These are phyloP conservation scores for Chesias legatella DNA, from an alignment of 2,888 invertebrate genomes.

Conservation along the genomic window DNA sequence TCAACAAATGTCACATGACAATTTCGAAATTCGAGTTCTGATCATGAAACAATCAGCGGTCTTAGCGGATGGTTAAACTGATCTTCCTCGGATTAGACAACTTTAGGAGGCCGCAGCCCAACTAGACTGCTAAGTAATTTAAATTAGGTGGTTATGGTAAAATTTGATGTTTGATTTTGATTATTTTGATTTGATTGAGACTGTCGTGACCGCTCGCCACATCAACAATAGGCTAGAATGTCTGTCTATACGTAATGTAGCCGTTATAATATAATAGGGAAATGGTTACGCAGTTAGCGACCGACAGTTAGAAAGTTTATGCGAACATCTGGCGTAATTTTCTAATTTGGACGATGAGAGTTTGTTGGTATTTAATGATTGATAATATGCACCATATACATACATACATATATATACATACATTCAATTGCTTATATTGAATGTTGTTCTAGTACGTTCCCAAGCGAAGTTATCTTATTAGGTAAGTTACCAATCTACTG, in stretches of 20 bases:
- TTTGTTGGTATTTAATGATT: slow-evolving; percentile 38
- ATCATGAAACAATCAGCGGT: no score
- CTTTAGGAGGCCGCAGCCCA: no score
- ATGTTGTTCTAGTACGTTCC: background rate
- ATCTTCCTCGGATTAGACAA: no score
- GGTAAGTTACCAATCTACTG: background rate
- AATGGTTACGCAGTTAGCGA: slow-evolving; percentile 61
- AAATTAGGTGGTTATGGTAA: no score
- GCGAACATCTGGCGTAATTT: slow-evolving; percentile 62
- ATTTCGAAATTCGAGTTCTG: no score
- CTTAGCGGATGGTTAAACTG: no score
- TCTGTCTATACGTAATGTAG: slow-evolving; percentile 47
- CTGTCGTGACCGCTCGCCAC: slow-evolving; percentile 21
- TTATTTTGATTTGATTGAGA: no score
- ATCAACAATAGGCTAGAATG: slow-evolving; percentile 35
- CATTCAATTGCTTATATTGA: background rate
- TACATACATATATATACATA: no score
- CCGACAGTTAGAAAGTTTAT: slow-evolving; percentile 60
- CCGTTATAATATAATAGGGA: slow-evolving; percentile 61
- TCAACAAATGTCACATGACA: no score
- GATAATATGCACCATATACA: slow-evolving; percentile 21
- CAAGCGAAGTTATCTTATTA: background rate
- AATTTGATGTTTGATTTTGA: no score
- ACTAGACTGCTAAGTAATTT: no score
- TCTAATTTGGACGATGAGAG: slow-evolving; percentile 48